A percentile compares a stretch with the other conserved stretches of the same genome.
phyloP scores from a whole-genome alignment of 2,113 vertebrate genomes.

The Macheiramphus alcinus region DNA sequence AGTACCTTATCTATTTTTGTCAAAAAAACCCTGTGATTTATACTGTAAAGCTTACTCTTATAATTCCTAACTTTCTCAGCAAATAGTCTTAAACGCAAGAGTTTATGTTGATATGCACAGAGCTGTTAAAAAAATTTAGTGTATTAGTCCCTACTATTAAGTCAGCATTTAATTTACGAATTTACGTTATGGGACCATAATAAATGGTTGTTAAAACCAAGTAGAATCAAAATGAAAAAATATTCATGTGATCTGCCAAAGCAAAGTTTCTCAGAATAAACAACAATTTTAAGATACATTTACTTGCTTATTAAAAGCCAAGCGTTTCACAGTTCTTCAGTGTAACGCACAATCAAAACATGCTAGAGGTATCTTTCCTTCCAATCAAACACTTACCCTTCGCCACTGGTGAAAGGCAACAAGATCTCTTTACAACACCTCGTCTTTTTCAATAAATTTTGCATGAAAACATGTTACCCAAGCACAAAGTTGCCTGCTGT shows the following conservation, averaged over 20 bases:
- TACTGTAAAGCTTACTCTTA: background rate
- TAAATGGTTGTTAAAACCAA: background rate
- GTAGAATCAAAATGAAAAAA: background rate
- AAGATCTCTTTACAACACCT: conserved; percentile 84
- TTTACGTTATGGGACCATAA: background rate
- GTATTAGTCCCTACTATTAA: background rate
- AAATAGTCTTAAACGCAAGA: background rate
- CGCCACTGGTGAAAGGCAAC: conserved; percentile 84
- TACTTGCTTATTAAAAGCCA: background rate
- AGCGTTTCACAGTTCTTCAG: background rate
- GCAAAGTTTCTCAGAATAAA: background rate
- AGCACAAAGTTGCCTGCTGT: conserved; percentile 93
- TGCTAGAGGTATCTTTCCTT: conserved; percentile 46
- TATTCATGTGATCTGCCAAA: fast-evolving
- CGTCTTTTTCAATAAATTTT: conserved; percentile 94
- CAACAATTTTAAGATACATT: background rate
- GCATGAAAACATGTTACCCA: conserved; percentile 89
- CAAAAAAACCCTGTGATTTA: background rate
- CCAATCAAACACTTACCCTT: conserved; percentile 84
- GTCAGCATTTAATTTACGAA: background rate
- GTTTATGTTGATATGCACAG: background rate
- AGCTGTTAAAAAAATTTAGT: background rate
- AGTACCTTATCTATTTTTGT: background rate
- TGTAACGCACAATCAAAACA: background rate
- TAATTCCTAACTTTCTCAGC: background rate